These are phyloP conservation scores for Ctenopoma kingsleyae DNA, from an alignment of 2,797 vertebrate genomes.

Conservation along the genomic window DNA sequence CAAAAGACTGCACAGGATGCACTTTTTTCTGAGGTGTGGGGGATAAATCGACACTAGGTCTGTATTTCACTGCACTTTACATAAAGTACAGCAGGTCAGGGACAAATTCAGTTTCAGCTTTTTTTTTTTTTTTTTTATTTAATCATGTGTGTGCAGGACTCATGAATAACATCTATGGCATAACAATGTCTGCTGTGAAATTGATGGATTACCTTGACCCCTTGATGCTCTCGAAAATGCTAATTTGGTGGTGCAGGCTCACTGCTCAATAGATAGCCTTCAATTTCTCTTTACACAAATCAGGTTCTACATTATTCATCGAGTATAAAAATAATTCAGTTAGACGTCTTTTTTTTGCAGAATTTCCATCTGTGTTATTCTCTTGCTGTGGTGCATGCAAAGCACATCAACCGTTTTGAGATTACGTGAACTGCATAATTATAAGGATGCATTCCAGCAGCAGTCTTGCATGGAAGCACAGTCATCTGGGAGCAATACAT, in stretches of 20 bases:
- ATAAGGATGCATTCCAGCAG: constrained; percentile 53
- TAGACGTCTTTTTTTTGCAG: constrained; percentile 45
- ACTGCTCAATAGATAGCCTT: constrained; percentile 73
- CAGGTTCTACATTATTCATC: constrained; percentile 78
- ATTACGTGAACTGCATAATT: constrained; percentile 65
- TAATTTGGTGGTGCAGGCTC: constrained; percentile 72
- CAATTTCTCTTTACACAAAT: constrained; percentile 70
- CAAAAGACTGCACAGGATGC: constrained; percentile 32
- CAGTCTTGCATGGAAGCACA: constrained; percentile 23
- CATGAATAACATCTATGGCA: constrained; percentile 76
- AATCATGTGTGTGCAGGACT: constrained; percentile 67
- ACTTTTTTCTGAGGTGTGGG: constrained; percentile 24
- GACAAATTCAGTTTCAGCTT: constrained; percentile 61
- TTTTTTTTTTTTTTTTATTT: constrained; percentile 75
- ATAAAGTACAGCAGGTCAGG: constrained; percentile 54
- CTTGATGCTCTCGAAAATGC: constrained; percentile 79
- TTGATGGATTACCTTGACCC: constrained; percentile 82
- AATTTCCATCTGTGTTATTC: constrained; percentile 73
- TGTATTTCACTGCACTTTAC: constrained; percentile 48
- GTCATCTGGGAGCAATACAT: constrained; percentile 16
- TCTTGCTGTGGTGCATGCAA: constrained; percentile 61
- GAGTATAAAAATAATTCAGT: constrained; percentile 73
- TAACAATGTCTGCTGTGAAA: constrained; percentile 72
- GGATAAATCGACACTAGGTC: constrained; percentile 33
- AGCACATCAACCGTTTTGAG: constrained; percentile 66